phyloP scores from a whole-genome alignment of 2,113 vertebrate species.

The Eolophus roseicapilla region DNA sequence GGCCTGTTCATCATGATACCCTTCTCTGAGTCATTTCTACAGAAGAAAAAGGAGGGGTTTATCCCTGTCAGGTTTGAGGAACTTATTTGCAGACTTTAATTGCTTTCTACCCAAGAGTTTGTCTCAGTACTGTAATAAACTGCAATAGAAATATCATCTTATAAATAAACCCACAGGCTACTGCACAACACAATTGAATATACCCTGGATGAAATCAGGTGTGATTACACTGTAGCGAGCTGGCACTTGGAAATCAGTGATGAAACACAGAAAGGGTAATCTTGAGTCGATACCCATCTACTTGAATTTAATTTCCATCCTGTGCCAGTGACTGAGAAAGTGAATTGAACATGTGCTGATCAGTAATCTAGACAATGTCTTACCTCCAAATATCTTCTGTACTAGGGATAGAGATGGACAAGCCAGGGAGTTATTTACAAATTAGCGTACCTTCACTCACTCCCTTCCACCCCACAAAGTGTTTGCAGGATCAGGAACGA shows the following conservation, averaged over 20 bases:
- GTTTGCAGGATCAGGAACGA: neutral
- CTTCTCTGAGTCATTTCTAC: neutral
- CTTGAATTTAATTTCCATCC: neutral
- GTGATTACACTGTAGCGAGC: neutral
- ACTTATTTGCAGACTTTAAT: neutral
- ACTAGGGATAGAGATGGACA: neutral
- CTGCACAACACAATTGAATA: neutral
- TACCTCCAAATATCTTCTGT: neutral
- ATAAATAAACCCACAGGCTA: neutral
- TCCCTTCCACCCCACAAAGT: neutral
- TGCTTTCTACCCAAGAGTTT: neutral
- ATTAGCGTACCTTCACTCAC: neutral
- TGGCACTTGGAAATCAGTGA: neutral
- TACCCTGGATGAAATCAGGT: neutral
- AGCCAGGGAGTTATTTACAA: neutral
- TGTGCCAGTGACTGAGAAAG: neutral
- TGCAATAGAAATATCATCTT: constrained; percentile 1
- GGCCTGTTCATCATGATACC: neutral
- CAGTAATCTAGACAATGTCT: neutral
- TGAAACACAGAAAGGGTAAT: neutral
- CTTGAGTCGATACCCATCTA: neutral
- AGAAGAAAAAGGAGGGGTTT: neutral
- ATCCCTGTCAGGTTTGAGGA: neutral
- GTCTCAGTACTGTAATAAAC: neutral
- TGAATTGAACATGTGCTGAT: neutral